Percentiles rank a stretch among this genome's conserved stretches.
phyloP scores from a whole-genome alignment of 2,797 vertebrate species.

The Xerus rutilus region DNA sequence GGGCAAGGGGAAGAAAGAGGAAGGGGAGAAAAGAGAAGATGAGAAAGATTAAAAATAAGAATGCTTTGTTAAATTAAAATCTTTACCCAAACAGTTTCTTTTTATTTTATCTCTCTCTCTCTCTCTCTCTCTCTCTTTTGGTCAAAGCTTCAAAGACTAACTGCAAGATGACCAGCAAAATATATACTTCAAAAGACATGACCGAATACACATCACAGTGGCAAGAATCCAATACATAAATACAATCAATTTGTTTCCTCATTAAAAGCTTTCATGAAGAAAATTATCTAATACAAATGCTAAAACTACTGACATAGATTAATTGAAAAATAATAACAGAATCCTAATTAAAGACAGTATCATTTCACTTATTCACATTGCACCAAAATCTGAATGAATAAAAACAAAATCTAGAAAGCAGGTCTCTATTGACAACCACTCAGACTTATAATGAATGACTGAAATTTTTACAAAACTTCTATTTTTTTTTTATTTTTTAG shows the following conservation, averaged over 20 bases:
- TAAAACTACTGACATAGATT: conserved; percentile 83
- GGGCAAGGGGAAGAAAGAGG: not conserved
- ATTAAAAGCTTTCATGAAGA: conserved; percentile 86
- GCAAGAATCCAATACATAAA: conserved; percentile 83
- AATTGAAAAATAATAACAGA: conserved; percentile 82
- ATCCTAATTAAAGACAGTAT: conserved; percentile 83
- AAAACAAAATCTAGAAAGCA: conserved; percentile 42
- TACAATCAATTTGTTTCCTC: conserved; percentile 84
- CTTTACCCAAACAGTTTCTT: not conserved
- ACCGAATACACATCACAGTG: conserved; percentile 66
- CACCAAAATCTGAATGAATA: conserved; percentile 52
- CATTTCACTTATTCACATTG: conserved; percentile 77
- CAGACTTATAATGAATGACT: not conserved
- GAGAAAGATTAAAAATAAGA: conserved; percentile 61
- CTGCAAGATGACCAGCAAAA: conserved; percentile 70
- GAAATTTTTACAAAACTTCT: not conserved
- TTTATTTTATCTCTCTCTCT: not conserved
- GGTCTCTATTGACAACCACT: conserved; percentile 3
- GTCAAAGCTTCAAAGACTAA: conserved; percentile 49
- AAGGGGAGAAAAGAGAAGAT: not conserved
- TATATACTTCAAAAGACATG: conserved; percentile 74
- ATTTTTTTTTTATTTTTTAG: not conserved
- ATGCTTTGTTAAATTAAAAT: conserved; percentile 54
- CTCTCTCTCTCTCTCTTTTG: too few species aligned
- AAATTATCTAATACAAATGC: conserved; percentile 85